phyloP scores from a whole-genome alignment of 2,113 vertebrate genomes.

The Cynoglossus semilaevis region DNA sequence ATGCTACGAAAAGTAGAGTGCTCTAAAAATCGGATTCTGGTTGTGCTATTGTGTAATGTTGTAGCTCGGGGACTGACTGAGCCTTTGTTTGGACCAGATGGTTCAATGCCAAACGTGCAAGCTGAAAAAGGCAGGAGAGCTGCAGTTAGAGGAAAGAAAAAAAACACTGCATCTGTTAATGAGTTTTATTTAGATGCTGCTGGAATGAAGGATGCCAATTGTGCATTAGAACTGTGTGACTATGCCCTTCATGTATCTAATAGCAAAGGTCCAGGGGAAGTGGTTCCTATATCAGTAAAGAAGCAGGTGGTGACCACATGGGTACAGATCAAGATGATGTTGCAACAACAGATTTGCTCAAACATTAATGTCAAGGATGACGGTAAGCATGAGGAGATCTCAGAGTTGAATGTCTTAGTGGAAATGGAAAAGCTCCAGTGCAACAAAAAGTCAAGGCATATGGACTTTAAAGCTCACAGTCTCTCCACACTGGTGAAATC shows the following conservation, averaged over 20 bases:
- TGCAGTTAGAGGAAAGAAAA: conserved; percentile 55
- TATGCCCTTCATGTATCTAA: conserved; percentile 75
- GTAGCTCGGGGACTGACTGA: conserved; percentile 82
- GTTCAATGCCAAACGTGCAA: not conserved
- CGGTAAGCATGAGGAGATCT: conserved; percentile 71
- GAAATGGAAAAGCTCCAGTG: conserved; percentile 92
- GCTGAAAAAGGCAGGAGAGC: conserved; percentile 58
- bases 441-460: conserved; percentile 76
- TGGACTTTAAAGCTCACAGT: conserved; percentile 81
- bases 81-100: conserved; percentile 65
- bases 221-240: conserved; percentile 88
- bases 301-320: conserved; percentile 84
- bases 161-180: conserved; percentile 15
- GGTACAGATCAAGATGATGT: conserved; percentile 83
- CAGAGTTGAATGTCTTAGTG: conserved; percentile 74
- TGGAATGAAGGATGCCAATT: conserved; percentile 73
- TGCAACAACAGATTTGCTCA: conserved; percentile 79
- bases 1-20: conserved; percentile 71
- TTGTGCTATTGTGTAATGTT: conserved; percentile 78
- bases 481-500: conserved; percentile 76
- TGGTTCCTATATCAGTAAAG: conserved; percentile 65
- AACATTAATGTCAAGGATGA: conserved; percentile 71
- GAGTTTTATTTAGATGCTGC: conserved; percentile 56
- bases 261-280: conserved; percentile 39
- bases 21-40: conserved; percentile 61